Evolutionary conservation across 2,888 invertebrate genomes (phyloP), one percentile per base, ranked within the genome.

Genomic region (Megaustenia siamemsis): DNA sequence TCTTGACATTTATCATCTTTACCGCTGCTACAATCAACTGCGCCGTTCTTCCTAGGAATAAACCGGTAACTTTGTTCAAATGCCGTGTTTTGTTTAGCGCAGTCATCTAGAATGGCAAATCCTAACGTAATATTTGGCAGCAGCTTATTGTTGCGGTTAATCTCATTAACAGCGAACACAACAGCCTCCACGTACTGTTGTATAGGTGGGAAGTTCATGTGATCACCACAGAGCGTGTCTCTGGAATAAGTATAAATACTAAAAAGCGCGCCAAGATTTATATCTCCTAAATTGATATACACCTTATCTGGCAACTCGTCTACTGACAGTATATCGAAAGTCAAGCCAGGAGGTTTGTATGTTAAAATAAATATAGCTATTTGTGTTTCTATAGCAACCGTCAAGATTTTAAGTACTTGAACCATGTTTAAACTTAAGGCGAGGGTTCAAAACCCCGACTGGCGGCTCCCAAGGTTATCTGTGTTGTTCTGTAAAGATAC

Each of bases 161-260:
- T 88, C 75, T 88, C 69, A 0, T 88, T 71, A 12, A 92, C 84
- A 63, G 91, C 89, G 77, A 87, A 92, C 18, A 84, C 87, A 49
- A 91, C 83, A 8, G 90, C 90, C 85, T 92, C 91, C 10, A 90
- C 88, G 40, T 87, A 84, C 86, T 92, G 91, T 6, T 91, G 87
- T 21, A 89, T 86, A 8, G 89, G 88, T 12, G 89, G 77, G 40
- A 88, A 88, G 12, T 89, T 73, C 15, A 38, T 53, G 6, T 75
- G 71, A 0, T 90, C 87, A 78, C 90, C 90, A 28, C 85, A 83
- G 15, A 40, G 49, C 15, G 71, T 32, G 1, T 60, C 49, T 10
- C 81, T 77, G 60, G 85, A 69, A 75, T 84, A 88, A 32, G 40
- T 43, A 28, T 79, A 77, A 32, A 90, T 75, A 1, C 90, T 86